Base-by-base conservation (phyloP, 1,140 invertebrate genomes). In the Cydia amplana region DNA sequence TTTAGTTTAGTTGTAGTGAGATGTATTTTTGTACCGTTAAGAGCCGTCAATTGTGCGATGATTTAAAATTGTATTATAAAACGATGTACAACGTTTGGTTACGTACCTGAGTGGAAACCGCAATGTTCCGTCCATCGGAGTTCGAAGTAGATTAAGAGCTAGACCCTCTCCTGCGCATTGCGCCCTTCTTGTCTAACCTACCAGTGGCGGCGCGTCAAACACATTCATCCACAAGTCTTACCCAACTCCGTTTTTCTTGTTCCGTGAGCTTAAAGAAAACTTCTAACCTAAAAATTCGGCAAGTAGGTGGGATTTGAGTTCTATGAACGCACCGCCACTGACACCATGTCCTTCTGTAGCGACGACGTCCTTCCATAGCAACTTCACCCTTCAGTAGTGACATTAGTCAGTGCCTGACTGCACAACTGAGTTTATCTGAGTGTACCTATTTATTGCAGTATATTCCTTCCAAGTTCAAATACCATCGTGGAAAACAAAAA, bases 1-100 rank as follows among this genome's bases (percentile, higher is more conserved):
- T 10, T 87, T 87, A 86, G 83, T 84, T 88, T 85, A 86, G 81
- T 85, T 88, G 86, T 80, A 84, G 83, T 78, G 79, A 87, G 80
- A 88, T 88, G 86, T 92, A 92, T 92, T 92, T 92, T 92, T 92
- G 85, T 92, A 92, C 78, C 80, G 83, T 87, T 81, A 80, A 77
- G 78, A 84, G 75, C 74, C 77, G 88, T 90, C 89, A 88, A 91
- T 89, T 90, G 80, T 43, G 55, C 74, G 74, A 80, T 80, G 78
- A 82, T 77, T 80, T 80, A 67, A 73, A 63, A 40, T 73, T 80
- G 79, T 79, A 80, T 75, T 76, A 74, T 82, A 43, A 72, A 76
- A 74, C 65, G 73, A 49, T 67, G 70, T 60, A 74, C 79, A 83
- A 65, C 76, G 75, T 81, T 83, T 85, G 74, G 80, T 85, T 80